Base-by-base conservation (phyloP, 37 sponge, comb jelly and placozoan species). In the Ianthella basta region DNA sequence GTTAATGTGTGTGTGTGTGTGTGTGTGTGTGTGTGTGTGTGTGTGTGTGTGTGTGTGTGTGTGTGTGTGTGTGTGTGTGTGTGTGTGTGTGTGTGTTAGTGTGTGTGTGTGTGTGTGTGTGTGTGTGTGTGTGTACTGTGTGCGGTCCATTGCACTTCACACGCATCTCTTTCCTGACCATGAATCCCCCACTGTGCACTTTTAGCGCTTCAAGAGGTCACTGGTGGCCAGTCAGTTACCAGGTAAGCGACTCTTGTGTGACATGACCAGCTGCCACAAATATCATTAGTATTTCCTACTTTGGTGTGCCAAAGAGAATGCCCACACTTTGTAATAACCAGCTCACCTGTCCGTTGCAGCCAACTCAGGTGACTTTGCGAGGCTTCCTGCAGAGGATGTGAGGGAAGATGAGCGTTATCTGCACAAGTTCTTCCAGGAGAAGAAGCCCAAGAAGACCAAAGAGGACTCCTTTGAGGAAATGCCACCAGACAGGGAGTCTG, bases 361-460 rank as follows among this genome's bases (percentile, higher is more conserved):
- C 2, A 90, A 88, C 72, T 81, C 86, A 56, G 56, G 87, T 15
- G 87, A 90, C 39, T 94, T 98, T 83, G 84, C 79, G 27, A 50
- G 82, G 27, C 89, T 93, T 75, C 72, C 91, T 60, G 87, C 85
- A 61, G 59, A 72, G 15, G 87, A 94, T 56, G 89, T 98, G 15
- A 60, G 90, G 25, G 91, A 88, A 37, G 96, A 98, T 40, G 94
- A 95, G 38, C 69, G 83, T 35, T 98, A 95, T 88, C 92, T 96
- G 72, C 89, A 95, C 89, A 90, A 88, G 90, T 98, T 82, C 68
- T 73, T 79, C 20, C 44, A 83, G 12, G 13, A 15, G 33, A 69
- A 69, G 70, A 69, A 69, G 35, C 18, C 29, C 12, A 69, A 69
- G 24, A n/a, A n/a, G 66, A 82, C 2, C 66, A 82, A 82, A 30